Percentiles rank a stretch among this genome's conserved stretches.
Conservation (phyloP, 2,888 invertebrate genomes). For the Cyrtodaria siliqua region DNA sequence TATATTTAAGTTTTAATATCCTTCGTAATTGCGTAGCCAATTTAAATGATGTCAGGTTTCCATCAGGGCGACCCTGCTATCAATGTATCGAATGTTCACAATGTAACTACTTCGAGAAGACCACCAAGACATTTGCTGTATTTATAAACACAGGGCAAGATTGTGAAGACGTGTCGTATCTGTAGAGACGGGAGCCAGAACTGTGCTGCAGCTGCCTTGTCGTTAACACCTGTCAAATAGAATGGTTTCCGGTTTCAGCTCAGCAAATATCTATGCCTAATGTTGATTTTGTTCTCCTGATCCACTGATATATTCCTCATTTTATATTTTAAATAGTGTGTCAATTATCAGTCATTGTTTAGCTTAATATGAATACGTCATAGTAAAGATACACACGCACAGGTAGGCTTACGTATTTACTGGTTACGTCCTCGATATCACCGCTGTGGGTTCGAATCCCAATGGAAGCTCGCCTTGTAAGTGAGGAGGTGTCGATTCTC, state of each 20-base stretch:
- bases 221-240: background rate
- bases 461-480: no score
- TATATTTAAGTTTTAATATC: background rate
- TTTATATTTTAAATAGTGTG: no score
- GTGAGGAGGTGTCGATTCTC: no score
- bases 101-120: background rate
- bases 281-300: no score
- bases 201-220: background rate
- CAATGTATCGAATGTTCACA: conserved; percentile 12
- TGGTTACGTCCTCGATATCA: no score
- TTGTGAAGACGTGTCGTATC: conserved; percentile 9
- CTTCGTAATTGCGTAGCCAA: background rate
- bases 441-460: no score
- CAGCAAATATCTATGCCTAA: no score
- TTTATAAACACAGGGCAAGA: background rate
- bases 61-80: conserved; percentile 9
- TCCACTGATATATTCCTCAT: no score
- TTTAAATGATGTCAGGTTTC: conserved; percentile 1
- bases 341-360: no score
- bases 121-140: conserved; percentile 9
- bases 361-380: no score
- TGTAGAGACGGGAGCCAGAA: conserved; percentile 5
- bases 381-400: no score
- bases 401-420: no score
- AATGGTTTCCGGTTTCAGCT: background rate